Evolutionary conservation across 2,113 vertebrate genomes (phyloP), one percentile per base, ranked within the genome.

Genomic region (Epinephelus cyanopodus): DNA sequence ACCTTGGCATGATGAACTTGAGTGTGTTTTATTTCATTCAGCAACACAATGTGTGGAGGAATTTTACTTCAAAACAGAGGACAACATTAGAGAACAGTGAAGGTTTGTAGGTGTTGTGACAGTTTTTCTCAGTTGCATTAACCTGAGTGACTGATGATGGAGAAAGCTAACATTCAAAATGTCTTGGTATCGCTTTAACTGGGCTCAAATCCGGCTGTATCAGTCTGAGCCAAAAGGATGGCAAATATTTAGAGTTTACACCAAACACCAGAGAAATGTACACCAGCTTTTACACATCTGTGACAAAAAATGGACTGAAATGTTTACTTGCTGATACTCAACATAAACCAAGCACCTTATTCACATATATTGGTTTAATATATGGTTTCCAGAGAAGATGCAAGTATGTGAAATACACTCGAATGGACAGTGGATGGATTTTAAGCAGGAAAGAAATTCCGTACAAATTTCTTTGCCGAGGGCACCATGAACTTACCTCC

Each of bases 341-440:
- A 89, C 80, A 81, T 81, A 45, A 74, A 89, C 61, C 54, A 82
- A 79, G 54, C 69, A 69, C 70, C 72, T 84, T 29, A 23, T 52
- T 85, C 89, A 88, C 93, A 95, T 94, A 95, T 94, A 94, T 95
- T 74, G 70, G 58, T 15, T 50, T 27, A 92, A 94, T 94, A 94
- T 95, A 94, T 95, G 93, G 85, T 57, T 90, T 79, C 83, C 69
- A 67, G 65, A 69, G 52, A 63, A 63, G 42, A 86, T 69, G 81
- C 60, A 68, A 57, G 48, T 68, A 52, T 80, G 75, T 61, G 8
- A 79, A 81, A 86, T 79, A 69, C 48, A 74, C 57, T 60, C 70
- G 70, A 74, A 91, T 85, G 75, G 84, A 90, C 70, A 80, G 18
- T 53, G 23, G 77, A 78, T 62, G 68, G 74, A 25, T 77, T 56